phyloP scores from a whole-genome alignment of 2,113 vertebrate species.

The Leptocoma aspasia region DNA sequence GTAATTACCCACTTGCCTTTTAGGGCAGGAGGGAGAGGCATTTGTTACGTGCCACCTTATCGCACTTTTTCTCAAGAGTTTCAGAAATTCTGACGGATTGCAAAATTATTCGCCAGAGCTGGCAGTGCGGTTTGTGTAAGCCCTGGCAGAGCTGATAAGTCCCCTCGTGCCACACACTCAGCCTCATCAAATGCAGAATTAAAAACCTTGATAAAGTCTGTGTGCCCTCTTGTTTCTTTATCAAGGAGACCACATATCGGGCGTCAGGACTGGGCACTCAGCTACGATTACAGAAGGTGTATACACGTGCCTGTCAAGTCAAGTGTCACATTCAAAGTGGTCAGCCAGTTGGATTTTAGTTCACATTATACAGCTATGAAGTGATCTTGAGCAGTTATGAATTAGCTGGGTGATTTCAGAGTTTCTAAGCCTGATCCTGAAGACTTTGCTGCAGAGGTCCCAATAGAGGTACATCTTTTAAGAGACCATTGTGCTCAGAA shows the following conservation, averaged over 20 bases:
- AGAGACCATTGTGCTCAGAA: background rate
- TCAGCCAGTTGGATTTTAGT: background rate
- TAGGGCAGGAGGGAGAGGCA: background rate
- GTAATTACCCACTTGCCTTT: background rate
- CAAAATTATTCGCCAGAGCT: background rate
- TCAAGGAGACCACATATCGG: accelerated
- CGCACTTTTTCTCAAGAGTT: background rate
- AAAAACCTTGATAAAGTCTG: background rate
- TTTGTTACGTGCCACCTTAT: background rate
- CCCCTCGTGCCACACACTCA: accelerated
- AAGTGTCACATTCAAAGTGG: accelerated
- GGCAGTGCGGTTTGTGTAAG: background rate
- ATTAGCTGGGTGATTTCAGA: background rate
- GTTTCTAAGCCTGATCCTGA: background rate
- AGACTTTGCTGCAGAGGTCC: background rate
- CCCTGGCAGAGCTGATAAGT: background rate
- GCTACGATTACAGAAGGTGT: accelerated
- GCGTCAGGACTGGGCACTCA: background rate
- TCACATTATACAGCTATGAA: accelerated
- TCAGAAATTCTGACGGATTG: background rate
- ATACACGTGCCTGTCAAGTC: accelerated
- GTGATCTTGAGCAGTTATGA: background rate
- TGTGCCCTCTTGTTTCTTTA: background rate
- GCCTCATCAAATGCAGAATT: background rate
- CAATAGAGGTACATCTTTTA: background rate